These are phyloP conservation scores for Limnothrissa miodon DNA, from an alignment of 2,113 vertebrate genomes.

Conservation along the genomic window DNA sequence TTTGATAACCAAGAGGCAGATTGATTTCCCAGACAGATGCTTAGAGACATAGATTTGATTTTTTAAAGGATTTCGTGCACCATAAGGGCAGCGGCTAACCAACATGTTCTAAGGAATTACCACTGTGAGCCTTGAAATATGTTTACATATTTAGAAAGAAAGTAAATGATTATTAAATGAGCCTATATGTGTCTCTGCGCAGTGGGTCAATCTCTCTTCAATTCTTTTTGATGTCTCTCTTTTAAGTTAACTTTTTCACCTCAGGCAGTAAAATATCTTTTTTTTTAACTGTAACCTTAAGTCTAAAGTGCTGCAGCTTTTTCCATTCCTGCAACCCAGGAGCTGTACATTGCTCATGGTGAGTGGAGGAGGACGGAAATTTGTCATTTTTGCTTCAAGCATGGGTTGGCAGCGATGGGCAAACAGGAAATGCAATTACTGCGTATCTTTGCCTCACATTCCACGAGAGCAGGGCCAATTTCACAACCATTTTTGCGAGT, in stretches of 20 bases:
- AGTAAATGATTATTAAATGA: background rate
- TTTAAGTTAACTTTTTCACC: background rate
- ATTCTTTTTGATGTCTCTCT: background rate
- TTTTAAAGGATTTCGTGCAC: background rate
- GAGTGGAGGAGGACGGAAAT: conserved; percentile 18
- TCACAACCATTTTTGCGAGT: conserved; percentile 67
- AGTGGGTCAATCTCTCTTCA: background rate
- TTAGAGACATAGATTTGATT: conserved; percentile 35
- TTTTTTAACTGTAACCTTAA: background rate
- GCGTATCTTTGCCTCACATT: conserved; percentile 57
- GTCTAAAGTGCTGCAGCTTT: background rate
- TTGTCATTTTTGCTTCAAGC: conserved; percentile 40
- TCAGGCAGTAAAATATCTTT: background rate
- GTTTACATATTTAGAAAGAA: background rate
- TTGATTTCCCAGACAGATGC: conserved; percentile 72
- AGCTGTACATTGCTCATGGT: background rate
- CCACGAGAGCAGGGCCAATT: conserved; percentile 62
- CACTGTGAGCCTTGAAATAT: no score
- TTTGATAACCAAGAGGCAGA: conserved; percentile 44
- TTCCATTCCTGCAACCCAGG: background rate
- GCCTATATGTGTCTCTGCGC: background rate
- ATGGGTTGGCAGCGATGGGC: conserved; percentile 47
- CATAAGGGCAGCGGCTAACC: background rate
- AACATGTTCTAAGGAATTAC: background rate
- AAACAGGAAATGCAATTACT: conserved; percentile 73